phyloP scores from a whole-genome alignment of 2,888 invertebrate species.

The Drosophila nr. medialis region DNA sequence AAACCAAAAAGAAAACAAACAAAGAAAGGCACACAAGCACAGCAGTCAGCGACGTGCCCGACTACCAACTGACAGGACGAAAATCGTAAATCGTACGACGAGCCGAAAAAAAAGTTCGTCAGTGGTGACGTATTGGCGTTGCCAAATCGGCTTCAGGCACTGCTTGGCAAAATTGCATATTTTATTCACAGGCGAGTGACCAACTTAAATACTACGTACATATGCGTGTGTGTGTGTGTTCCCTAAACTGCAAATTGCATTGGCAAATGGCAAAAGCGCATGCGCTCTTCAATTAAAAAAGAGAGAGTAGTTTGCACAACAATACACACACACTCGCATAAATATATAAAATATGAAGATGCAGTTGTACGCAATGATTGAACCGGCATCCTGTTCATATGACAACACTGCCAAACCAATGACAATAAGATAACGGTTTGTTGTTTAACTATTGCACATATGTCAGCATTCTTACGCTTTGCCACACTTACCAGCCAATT shows the following conservation, averaged over 20 bases:
- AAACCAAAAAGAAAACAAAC: constrained; percentile 20
- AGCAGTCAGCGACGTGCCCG: constrained; percentile 57
- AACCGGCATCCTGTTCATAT: constrained; percentile 42
- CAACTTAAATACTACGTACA: constrained; percentile 43
- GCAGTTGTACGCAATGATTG: constrained; percentile 24
- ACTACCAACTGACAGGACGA: constrained; percentile 65
- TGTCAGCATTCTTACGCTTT: constrained; percentile 29
- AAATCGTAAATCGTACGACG: constrained; percentile 42
- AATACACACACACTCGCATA: background rate
- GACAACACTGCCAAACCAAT: constrained; percentile 25
- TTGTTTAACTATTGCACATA: constrained; percentile 35
- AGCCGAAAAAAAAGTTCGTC: constrained; percentile 37
- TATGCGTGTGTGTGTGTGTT: background rate
- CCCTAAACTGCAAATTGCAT: constrained; percentile 38
- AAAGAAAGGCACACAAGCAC: constrained; percentile 33
- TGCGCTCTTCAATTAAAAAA: constrained; percentile 22
- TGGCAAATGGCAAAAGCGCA: constrained; percentile 40
- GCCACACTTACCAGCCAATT: constrained; percentile 83
- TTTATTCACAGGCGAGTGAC: constrained; percentile 50
- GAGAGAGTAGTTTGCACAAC: background rate
- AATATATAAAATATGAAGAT: background rate
- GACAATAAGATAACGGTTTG: constrained; percentile 18
- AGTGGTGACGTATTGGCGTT: constrained; percentile 55
- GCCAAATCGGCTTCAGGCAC: constrained; percentile 50
- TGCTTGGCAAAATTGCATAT: constrained; percentile 43